Conservation (phyloP, 2,888 invertebrate species). For the Aphidius colemani region DNA sequence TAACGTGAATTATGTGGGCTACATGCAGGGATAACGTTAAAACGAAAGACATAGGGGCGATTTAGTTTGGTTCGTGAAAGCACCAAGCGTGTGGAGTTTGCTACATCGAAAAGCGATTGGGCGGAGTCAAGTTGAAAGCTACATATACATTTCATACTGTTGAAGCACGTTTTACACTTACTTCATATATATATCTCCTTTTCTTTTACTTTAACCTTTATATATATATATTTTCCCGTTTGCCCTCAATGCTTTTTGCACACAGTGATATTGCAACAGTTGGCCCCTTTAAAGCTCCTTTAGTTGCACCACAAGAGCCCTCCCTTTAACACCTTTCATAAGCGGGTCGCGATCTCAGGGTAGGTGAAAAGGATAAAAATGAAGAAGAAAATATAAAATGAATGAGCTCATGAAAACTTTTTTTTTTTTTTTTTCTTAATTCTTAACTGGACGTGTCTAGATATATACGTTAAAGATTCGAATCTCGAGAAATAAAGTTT, state of each 20-base stretch:
- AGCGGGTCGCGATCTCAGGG: conserved; percentile 36
- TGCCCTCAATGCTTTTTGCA: conserved; percentile 44
- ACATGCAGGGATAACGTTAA: conserved; percentile 4
- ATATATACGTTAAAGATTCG: too few species aligned
- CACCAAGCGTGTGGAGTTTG: conserved; percentile 9
- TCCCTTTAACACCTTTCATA: conserved; percentile 48
- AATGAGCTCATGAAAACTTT: neutral
- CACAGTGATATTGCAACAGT: conserved; percentile 50
- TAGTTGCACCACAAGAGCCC: conserved; percentile 26
- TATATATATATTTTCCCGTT: conserved; percentile 17
- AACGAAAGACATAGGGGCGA: conserved; percentile 11
- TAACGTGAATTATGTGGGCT: conserved; percentile 18
- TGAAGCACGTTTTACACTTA: conserved; percentile 36
- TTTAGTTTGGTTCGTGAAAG: conserved; percentile 14
- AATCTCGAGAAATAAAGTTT: too few species aligned
- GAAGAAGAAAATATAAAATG: neutral
- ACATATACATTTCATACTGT: conserved; percentile 27
- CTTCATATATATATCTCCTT: neutral
- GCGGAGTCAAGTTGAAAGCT: conserved; percentile 29
- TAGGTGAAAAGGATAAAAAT: neutral
- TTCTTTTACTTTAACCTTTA: neutral
- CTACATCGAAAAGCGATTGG: conserved; percentile 34
- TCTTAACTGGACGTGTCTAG: neutral
- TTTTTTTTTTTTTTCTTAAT: neutral
- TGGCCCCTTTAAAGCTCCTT: conserved; percentile 51